Evolutionary conservation across 2,888 invertebrate species (phyloP).

Genomic region (Nowickia ferox): DNA sequence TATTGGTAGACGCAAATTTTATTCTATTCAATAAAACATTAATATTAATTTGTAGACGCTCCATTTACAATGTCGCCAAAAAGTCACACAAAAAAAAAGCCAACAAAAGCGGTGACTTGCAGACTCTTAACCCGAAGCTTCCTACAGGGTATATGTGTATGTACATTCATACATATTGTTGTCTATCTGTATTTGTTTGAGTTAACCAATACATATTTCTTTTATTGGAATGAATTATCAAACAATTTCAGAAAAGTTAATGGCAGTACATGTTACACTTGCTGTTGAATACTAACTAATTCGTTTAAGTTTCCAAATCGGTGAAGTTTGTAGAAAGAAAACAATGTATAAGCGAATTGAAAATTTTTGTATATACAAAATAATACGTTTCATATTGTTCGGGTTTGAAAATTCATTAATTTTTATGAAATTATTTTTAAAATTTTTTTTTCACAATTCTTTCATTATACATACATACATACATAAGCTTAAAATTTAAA

Average conservation of each 20-base stretch:
- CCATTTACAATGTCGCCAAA: no score
- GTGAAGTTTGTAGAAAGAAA: no score
- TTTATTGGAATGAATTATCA: conserved; percentile 42
- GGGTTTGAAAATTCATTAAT: neutral
- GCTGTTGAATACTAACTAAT: conserved; percentile 8
- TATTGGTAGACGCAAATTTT: no score
- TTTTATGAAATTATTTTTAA: neutral
- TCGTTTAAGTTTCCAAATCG: neutral
- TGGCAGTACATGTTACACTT: conserved; percentile 13
- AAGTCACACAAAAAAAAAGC: no score
- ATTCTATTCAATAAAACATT: no score
- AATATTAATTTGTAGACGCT: no score
- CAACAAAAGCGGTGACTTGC: no score
- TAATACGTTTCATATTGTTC: neutral
- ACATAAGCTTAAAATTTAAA: neutral
- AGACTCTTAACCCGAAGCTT: no score
- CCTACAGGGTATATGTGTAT: neutral
- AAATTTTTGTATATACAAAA: neutral
- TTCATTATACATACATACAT: no score
- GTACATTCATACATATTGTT: neutral
- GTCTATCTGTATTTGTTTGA: conserved; percentile 51
- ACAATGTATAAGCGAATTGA: no score
- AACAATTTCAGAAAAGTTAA: conserved; percentile 17
- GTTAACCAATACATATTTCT: conserved; percentile 31
- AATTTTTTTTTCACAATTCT: neutral